Conservation (phyloP, 2,113 vertebrate genomes). For the Capricornis sumatraensis region DNA sequence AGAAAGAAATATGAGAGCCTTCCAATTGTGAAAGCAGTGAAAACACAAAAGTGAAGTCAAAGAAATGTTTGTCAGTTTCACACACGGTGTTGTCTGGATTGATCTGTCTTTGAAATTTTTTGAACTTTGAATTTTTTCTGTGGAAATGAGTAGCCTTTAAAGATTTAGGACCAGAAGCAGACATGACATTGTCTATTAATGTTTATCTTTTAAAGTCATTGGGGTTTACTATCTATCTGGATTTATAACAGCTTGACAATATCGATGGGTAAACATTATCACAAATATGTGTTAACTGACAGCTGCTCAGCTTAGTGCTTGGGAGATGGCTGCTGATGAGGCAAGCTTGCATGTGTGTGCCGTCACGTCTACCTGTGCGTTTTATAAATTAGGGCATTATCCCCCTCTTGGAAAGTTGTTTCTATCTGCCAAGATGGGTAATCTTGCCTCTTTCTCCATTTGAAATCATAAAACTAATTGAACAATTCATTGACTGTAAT, state of each 20-base stretch:
- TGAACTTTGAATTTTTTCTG: not conserved
- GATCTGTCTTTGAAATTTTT: not conserved
- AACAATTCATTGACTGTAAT: slow-evolving; percentile 82
- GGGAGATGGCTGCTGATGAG: not conserved
- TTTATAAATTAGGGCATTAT: slow-evolving; percentile 75
- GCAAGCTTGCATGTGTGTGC: slow-evolving; percentile 36
- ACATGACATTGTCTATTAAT: not conserved
- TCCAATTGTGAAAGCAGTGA: not conserved
- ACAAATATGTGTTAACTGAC: slow-evolving; percentile 49
- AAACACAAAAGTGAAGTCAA: not conserved
- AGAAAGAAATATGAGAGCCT: not conserved
- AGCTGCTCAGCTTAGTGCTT: slow-evolving; percentile 69
- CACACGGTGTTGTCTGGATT: not conserved
- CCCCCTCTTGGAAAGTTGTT: slow-evolving; percentile 65
- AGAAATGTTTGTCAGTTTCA: not conserved
- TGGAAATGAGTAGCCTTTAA: not conserved
- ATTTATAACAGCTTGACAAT: slow-evolving; percentile 72
- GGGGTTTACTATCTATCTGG: slow-evolving; percentile 69
- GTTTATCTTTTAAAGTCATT: not conserved
- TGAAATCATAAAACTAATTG: slow-evolving; percentile 82
- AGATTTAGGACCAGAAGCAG: not conserved
- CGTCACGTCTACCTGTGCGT: slow-evolving; percentile 45
- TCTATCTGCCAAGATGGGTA: slow-evolving; percentile 73
- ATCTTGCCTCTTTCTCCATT: slow-evolving; percentile 78
- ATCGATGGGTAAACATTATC: slow-evolving; percentile 72